These are phyloP conservation scores for Tigriopus californicus DNA, from an alignment of 2,888 invertebrate genomes.

Conservation along the genomic window DNA sequence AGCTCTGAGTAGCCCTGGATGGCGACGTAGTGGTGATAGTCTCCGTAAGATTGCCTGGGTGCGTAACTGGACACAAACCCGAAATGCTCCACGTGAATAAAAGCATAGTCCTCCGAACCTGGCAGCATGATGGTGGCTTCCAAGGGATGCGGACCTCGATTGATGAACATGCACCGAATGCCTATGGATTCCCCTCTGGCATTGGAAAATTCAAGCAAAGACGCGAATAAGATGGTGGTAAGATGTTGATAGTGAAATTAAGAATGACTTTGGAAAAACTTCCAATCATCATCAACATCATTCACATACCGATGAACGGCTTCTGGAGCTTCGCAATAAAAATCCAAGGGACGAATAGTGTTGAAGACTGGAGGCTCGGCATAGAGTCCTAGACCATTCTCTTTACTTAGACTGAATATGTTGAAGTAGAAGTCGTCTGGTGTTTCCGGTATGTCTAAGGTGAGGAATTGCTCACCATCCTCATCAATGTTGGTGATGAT, in stretches of 20 bases:
- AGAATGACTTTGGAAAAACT: too few relatives aligned
- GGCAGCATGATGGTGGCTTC: conserved; percentile 23
- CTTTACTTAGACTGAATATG: conserved; percentile 33
- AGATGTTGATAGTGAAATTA: too few relatives aligned
- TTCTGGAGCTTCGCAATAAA: conserved; percentile 13
- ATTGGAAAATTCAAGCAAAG: too few relatives aligned
- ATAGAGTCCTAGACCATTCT: conserved; percentile 32
- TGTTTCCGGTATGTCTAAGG: conserved; percentile 26
- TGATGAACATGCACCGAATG: conserved; percentile 25
- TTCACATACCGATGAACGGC: not conserved
- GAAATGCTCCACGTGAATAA: conserved; percentile 32
- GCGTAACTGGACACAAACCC: conserved; percentile 33
- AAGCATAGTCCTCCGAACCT: conserved; percentile 31
- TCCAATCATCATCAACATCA: too few relatives aligned
- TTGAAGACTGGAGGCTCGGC: conserved; percentile 26
- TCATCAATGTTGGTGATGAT: conserved; percentile 26
- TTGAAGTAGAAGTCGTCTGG: conserved; percentile 34
- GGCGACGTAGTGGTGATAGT: conserved; percentile 35
- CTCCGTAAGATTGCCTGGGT: conserved; percentile 30
- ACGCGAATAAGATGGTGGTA: too few relatives aligned
- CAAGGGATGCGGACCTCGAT: conserved; percentile 25
- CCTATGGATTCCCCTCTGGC: conserved; percentile 20
- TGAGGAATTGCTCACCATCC: conserved; percentile 28
- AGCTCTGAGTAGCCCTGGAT: conserved; percentile 21
- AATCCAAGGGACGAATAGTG: conserved; percentile 24